Percentiles rank a stretch among this genome's conserved stretches.
Evolutionary conservation across 2,797 vertebrate genomes (phyloP).

Genomic region (Cuculus canorus): DNA sequence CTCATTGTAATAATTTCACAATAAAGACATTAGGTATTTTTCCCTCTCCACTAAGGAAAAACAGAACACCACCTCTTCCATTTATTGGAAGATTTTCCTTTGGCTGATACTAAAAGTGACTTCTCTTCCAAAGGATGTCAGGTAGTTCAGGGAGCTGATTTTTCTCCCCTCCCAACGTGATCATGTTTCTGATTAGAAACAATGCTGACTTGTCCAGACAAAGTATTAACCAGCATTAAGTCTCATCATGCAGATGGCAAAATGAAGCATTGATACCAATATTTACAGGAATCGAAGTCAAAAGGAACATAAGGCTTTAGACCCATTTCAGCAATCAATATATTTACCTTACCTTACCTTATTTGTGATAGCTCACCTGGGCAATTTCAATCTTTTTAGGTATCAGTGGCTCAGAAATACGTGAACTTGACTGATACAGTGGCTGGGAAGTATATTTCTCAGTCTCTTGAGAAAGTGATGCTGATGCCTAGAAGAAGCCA

Average conservation of each 20-base stretch:
- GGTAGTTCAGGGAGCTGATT: neutral
- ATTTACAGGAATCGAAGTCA: neutral
- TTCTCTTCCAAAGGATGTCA: neutral
- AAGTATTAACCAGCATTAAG: slow-evolving; percentile 19
- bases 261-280: neutral
- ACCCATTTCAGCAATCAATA: neutral
- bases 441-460: slow-evolving; percentile 55
- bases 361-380: slow-evolving; percentile 44
- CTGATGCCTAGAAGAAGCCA: slow-evolving; percentile 43
- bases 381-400: slow-evolving; percentile 52
- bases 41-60: neutral
- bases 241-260: neutral
- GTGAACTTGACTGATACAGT: slow-evolving; percentile 53
- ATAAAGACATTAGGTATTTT: neutral
- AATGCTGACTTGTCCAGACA: slow-evolving; percentile 7
- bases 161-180: neutral
- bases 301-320: neutral
- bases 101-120: neutral
- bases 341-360: neutral
- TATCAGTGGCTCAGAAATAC: slow-evolving; percentile 51
- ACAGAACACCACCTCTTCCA: neutral
- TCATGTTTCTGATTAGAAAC: neutral
- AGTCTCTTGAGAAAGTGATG: slow-evolving; percentile 43
- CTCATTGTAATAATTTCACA: slow-evolving; percentile 6
- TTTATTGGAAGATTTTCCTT: neutral